Conservation (phyloP, 2,888 invertebrate species). For the Cantharis flavilabris region DNA sequence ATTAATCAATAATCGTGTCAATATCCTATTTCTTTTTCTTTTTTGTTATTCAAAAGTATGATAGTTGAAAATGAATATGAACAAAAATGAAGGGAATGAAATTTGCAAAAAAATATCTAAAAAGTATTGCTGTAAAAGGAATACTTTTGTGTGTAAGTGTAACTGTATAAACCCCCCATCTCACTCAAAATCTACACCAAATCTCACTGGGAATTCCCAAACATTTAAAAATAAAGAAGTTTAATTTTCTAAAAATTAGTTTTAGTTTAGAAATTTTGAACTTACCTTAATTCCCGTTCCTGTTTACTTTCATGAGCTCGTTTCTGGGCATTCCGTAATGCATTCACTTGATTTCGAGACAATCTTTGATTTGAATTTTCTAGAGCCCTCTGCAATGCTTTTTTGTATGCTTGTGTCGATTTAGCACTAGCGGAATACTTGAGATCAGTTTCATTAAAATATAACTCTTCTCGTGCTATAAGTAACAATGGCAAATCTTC, state of each 20-base stretch:
- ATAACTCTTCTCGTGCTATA: not conserved
- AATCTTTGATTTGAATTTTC: not conserved
- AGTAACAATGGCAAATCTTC: not conserved
- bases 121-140: too few species aligned
- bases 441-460: not conserved
- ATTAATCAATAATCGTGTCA: too few species aligned
- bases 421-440: not conserved
- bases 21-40: too few species aligned
- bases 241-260: not conserved
- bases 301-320: conserved; percentile 12
- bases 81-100: too few species aligned
- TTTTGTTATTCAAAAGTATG: too few species aligned
- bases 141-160: too few species aligned
- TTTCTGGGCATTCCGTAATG: conserved; percentile 6
- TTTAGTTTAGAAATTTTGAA: not conserved
- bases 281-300: conserved; percentile 4
- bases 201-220: too few species aligned
- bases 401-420: not conserved
- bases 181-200: too few species aligned
- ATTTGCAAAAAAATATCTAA: too few species aligned
- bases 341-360: conserved; percentile 3
- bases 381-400: conserved; percentile 7
- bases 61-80: too few species aligned
- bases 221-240: too few species aligned
- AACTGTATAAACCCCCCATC: too few species aligned